Base-by-base conservation (phyloP, 2,888 invertebrate species). In the Ditula angustiorana region DNA sequence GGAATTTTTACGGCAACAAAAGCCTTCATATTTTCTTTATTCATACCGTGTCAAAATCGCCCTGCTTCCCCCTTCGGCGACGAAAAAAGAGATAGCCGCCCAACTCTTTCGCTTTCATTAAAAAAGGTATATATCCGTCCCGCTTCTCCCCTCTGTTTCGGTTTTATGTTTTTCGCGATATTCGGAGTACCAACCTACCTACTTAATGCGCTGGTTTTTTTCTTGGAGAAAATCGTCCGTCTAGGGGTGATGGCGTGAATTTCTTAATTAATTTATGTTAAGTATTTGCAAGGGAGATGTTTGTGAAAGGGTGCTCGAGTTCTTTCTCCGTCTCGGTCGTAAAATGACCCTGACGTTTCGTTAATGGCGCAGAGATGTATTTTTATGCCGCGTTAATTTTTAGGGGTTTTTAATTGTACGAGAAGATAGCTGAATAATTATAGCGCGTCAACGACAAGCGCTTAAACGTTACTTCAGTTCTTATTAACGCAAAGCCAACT, bases 21-120 rank as follows among this genome's bases (percentile, higher is more conserved):
- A 90, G 88, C 91, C 84, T 86, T 91, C 90, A 92, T 92, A 92
- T 92, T 92, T 92, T 92, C 91, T 92, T 92, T 91, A 90, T 90
- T 90, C 90, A 86, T 86, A 78, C 86, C 90, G 89, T 88, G 88
- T 90, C 88, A 88, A 88, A 90, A 88, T 90, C 87, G 86, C 81
- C 86, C 83, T 79, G 74, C 79, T 79, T 83, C 85, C 87, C 83
- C 81, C 83, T 81, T 82, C 74, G 75, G 74, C 77, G 83, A 73
- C 76, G 81, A 83, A 88, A 89, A 88, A 87, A 85, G 85, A 85
- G 83, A 90, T 79, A 83, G 76, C 77, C 66, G 57, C 61, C 82
- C 78, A 89, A 90, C 92, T 91, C 92, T 87, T 91, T 92, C 87
- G 71, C 80, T 72, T 90, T 81, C 81, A 82, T 86, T 84, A 82